These are phyloP conservation scores for Pollimyrus isidori DNA, from an alignment of 2,113 vertebrate species.

Conservation along the genomic window DNA sequence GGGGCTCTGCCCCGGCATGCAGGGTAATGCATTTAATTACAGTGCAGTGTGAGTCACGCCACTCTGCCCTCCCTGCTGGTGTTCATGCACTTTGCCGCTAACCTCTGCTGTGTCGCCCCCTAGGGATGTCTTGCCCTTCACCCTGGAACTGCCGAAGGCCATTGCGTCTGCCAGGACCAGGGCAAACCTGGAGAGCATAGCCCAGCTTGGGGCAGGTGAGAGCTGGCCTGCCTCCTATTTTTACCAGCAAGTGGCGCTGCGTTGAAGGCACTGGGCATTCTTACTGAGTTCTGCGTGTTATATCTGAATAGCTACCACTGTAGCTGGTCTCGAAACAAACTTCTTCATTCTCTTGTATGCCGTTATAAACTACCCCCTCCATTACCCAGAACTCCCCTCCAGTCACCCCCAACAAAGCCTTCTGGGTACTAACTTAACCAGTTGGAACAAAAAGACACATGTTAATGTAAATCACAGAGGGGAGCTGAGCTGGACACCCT, in stretches of 20 bases:
- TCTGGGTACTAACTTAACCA: background rate
- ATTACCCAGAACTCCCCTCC: background rate
- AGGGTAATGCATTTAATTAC: background rate
- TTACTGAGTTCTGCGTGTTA: background rate
- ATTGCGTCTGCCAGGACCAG: constrained; percentile 74
- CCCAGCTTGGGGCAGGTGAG: constrained; percentile 70
- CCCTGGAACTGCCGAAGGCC: constrained; percentile 78
- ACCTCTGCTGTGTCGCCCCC: constrained; percentile 20
- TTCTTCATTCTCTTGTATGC: background rate
- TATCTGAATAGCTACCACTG: background rate
- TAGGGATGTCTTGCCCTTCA: constrained; percentile 88
- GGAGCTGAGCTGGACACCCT: background rate
- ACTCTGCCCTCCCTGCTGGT: background rate
- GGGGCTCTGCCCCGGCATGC: background rate
- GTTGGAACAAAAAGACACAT: background rate
- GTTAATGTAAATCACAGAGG: background rate
- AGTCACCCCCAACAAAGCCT: background rate
- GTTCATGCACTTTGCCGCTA: background rate
- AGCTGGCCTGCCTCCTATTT: constrained; percentile 53
- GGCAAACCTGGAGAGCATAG: constrained; percentile 73
- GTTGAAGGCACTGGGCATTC: background rate
- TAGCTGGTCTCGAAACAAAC: background rate
- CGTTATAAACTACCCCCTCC: background rate
- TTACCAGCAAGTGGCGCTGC: background rate
- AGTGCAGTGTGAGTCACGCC: background rate